Conservation (phyloP, 1,140 invertebrate species). For the Pentalonia nigronervosa region DNA sequence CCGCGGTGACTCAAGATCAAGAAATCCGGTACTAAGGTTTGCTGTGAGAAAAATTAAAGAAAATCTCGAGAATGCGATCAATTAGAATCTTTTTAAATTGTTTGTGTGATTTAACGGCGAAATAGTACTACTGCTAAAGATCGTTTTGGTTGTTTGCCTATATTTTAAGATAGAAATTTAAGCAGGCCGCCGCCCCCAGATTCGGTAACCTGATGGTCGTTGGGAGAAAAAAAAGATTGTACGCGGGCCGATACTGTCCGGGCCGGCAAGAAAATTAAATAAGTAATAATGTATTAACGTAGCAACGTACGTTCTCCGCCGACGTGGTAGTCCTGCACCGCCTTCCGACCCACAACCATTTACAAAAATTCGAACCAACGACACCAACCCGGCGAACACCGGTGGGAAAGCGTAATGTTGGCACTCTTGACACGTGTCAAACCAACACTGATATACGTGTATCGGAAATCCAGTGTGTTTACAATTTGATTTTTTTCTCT, state of each 20-base stretch:
- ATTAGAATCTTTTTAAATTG: neutral
- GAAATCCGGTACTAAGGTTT: neutral
- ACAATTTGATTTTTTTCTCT: slow-evolving; percentile 28
- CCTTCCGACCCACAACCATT: neutral
- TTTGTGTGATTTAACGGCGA: neutral
- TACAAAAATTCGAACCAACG: neutral
- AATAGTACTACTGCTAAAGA: neutral
- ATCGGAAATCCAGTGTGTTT: slow-evolving; percentile 48
- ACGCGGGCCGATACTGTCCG: neutral
- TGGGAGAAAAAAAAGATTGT: neutral
- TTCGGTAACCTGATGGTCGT: neutral
- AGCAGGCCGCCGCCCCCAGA: neutral
- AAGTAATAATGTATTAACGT: too few relatives aligned
- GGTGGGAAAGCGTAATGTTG: slow-evolving; percentile 37
- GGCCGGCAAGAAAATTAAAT: neutral
- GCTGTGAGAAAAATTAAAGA: neutral
- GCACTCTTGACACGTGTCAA: slow-evolving; percentile 57
- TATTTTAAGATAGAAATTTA: neutral
- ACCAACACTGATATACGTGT: slow-evolving; percentile 57
- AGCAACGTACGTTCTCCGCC: neutral
- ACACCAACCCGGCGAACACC: neutral
- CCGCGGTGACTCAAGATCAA: neutral
- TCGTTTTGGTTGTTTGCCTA: too few relatives aligned
- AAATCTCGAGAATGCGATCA: neutral
- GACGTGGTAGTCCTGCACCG: neutral